Evolutionary conservation across 2,888 invertebrate species (phyloP), one percentile per base, ranked within the genome.

Genomic region (Hypomecis atomaria): DNA sequence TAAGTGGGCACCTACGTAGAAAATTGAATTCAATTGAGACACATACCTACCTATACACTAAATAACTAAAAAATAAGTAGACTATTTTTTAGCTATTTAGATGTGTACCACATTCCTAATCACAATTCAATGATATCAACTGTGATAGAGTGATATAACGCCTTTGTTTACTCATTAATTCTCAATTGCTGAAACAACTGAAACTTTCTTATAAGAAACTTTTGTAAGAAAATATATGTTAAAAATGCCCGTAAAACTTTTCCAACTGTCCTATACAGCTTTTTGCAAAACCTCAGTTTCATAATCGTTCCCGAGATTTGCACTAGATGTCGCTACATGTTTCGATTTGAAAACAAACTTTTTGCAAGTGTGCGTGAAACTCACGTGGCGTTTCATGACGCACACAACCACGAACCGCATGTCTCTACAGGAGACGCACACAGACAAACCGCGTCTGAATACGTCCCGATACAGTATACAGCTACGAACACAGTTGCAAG

Each of bases 281-380:
- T 79, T 89, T 71, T 90, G 71, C 81, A 70, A 65, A 67, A 78
- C 67, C 67, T 62, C 54, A 74, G 80, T 78, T 38, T 36, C 67
- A 54, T 70, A 70, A 70, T 81, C 66, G 81, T 90, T 88, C 78
- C 56, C 49, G 61, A 38, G 44, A 67, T 50, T 56, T 44, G 10
- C 62, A 78, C 83, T 83, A 92, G 92, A 90, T 92, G 92, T 81
- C 92, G 89, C 84, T 86, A 86, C 77, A 36, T 67, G 85, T 78
- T 71, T 45, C 81, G 73, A 80, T 70, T 77, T 83, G 77, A 71
- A 77, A 79, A 78, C 61, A 83, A 84, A 85, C 78, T 80, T 81
- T 78, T 76, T 61, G 72, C 71, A 68, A 64, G 80, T 83, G 82
- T 84, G 83, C 71, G 82, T 75, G 73, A 74, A 75, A 73, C 73